phyloP scores from a whole-genome alignment of 2,797 vertebrate species.

The Argentina silus region DNA sequence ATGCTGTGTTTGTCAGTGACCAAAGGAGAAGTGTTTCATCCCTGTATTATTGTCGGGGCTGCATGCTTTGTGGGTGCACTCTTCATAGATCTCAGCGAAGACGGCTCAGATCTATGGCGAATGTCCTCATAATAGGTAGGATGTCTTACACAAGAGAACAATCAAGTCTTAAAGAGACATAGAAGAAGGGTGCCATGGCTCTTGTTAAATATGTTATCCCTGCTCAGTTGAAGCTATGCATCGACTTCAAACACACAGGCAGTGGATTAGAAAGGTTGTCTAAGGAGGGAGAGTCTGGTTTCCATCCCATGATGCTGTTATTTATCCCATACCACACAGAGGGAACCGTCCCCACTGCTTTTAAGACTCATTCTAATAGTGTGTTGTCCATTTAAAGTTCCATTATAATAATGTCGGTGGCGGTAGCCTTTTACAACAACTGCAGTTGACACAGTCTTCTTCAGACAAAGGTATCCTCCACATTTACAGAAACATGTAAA shows the following conservation, averaged over 20 bases:
- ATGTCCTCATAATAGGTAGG: slow-evolving; percentile 50
- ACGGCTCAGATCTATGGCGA: slow-evolving; percentile 62
- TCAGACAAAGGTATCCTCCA: slow-evolving; percentile 26
- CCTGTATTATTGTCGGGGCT: slow-evolving; percentile 52
- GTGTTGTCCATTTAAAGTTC: slow-evolving; percentile 49
- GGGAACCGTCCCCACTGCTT: slow-evolving; percentile 63
- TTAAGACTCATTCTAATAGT: slow-evolving; percentile 68
- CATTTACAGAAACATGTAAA: slow-evolving; percentile 36
- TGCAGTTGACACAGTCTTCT: slow-evolving; percentile 49
- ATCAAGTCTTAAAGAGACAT: slow-evolving; percentile 44
- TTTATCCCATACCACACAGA: slow-evolving; percentile 61
- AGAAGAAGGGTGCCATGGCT: slow-evolving; percentile 45
- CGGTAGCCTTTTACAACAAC: slow-evolving; percentile 49
- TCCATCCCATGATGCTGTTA: slow-evolving; percentile 51
- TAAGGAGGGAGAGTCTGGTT: slow-evolving; percentile 41
- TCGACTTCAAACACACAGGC: slow-evolving; percentile 62
- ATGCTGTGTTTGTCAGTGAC: slow-evolving; percentile 56
- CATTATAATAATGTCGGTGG: too few species aligned
- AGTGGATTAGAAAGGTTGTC: slow-evolving; percentile 64
- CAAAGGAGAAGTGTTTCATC: slow-evolving; percentile 45
- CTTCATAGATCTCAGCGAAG: slow-evolving; percentile 50
- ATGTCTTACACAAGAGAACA: slow-evolving; percentile 49
- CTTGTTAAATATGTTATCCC: slow-evolving; percentile 61
- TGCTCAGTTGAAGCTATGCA: slow-evolving; percentile 53
- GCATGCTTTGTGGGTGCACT: slow-evolving; percentile 53